Evolutionary conservation across 2,888 invertebrate genomes (phyloP).

Genomic region (Eurois occulta): DNA sequence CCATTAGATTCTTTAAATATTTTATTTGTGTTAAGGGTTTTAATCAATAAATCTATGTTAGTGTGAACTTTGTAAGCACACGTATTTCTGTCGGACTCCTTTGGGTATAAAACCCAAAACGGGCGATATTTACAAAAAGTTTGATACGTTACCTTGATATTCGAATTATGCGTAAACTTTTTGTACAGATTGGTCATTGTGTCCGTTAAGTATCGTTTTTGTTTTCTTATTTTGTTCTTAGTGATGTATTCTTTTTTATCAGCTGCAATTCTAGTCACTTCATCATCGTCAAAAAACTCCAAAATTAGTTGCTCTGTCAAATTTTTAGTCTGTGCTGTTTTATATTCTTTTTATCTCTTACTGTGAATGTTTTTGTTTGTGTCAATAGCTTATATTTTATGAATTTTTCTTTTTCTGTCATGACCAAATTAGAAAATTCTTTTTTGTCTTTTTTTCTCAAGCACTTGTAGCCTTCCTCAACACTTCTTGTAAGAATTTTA

Average conservation of each 20-base stretch:
- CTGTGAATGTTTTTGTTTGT: conserved; percentile 20
- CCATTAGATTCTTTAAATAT: conserved; percentile 4
- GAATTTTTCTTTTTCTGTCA: conserved; percentile 11
- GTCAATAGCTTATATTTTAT: conserved; percentile 15
- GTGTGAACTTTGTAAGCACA: conserved; percentile 16
- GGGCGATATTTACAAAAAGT: conserved; percentile 33
- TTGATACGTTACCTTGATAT: conserved; percentile 31
- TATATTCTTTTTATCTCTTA: conserved; percentile 16
- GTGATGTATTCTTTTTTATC: conserved; percentile 37
- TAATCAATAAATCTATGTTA: conserved; percentile 1
- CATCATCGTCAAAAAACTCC: conserved; percentile 25
- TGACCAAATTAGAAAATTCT: conserved; percentile 21
- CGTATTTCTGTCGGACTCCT: conserved; percentile 18
- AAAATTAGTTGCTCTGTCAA: conserved; percentile 17
- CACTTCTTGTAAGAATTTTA: conserved; percentile 26
- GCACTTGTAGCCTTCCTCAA: conserved; percentile 16
- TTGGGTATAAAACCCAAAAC: conserved; percentile 29
- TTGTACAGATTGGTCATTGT: conserved; percentile 1
- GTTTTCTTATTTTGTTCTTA: conserved; percentile 14
- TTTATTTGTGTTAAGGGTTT: conserved; percentile 10
- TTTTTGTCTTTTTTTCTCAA: conserved; percentile 27
- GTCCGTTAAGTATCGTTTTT: conserved; percentile 17
- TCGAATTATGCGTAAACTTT: conserved; percentile 18
- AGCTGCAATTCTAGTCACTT: conserved; percentile 26
- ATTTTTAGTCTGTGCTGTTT: conserved; percentile 2